Percentiles rank a stretch among this genome's conserved stretches.
These are phyloP conservation scores for Eutrigla gurnardus DNA, from an alignment of 2,797 vertebrate genomes.

Conservation along the genomic window DNA sequence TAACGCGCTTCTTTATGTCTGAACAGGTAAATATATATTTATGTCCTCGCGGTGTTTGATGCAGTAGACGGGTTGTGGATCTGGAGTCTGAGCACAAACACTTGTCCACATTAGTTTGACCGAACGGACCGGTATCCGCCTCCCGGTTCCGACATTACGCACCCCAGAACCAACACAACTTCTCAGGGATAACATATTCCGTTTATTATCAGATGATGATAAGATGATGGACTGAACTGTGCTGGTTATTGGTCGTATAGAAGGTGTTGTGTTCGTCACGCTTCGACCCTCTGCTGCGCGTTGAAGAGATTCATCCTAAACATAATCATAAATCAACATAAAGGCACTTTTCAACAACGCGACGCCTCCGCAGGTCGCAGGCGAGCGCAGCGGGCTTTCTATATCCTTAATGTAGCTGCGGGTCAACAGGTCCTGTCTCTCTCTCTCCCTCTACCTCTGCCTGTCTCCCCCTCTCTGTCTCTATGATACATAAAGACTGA, in stretches of 20 bases:
- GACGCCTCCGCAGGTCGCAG: constrained; percentile 17
- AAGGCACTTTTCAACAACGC: constrained; percentile 19
- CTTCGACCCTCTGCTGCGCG: neutral
- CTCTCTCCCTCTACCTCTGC: neutral
- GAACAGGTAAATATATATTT: constrained; percentile 70
- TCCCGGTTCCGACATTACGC: no score
- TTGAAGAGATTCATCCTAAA: neutral
- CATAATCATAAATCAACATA: neutral
- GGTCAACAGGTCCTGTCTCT: constrained; percentile 62
- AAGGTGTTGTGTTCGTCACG: neutral
- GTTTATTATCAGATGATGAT: neutral
- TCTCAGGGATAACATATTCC: no score
- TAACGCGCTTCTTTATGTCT: constrained; percentile 77
- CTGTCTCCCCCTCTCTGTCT: neutral
- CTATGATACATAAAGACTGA: neutral
- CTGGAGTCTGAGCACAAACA: neutral
- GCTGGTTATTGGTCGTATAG: no score
- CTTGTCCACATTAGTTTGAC: constrained; percentile 1
- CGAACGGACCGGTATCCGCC: neutral
- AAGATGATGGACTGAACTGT: neutral
- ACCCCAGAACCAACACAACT: no score
- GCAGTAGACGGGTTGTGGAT: no score
- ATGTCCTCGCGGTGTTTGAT: no score
- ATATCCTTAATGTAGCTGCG: constrained; percentile 32
- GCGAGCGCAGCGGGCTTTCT: constrained; percentile 8